phyloP scores from a whole-genome alignment of 2,113 vertebrate species.

The Andinoacara biseriatus region DNA sequence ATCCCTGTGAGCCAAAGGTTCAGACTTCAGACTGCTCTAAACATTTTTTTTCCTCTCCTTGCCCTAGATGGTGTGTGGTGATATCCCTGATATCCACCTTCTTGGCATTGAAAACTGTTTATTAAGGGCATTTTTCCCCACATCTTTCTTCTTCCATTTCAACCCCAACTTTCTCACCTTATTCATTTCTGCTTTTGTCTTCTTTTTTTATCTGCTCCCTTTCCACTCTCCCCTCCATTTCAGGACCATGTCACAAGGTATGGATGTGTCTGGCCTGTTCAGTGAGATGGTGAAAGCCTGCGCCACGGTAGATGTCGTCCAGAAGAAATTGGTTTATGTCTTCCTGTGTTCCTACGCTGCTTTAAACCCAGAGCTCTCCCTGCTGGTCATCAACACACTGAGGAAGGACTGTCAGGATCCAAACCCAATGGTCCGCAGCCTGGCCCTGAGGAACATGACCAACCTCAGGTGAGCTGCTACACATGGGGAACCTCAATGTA shows the following conservation, averaged over 20 bases:
- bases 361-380: constrained; percentile 89
- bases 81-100: too few relatives aligned
- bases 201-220: background rate
- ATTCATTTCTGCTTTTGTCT: background rate
- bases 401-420: constrained; percentile 93
- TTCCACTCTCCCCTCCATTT: background rate
- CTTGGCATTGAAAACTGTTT: too few relatives aligned
- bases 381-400: constrained; percentile 93
- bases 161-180: background rate
- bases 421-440: constrained; percentile 92
- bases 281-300: constrained; percentile 97
- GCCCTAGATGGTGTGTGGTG: too few relatives aligned
- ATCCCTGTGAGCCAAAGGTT: too few relatives aligned
- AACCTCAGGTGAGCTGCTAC: constrained; percentile 83
- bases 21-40: too few relatives aligned
- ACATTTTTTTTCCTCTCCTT: too few relatives aligned
- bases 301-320: constrained; percentile 89
- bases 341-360: constrained; percentile 92
- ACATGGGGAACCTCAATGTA: too few relatives aligned
- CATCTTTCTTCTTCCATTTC: background rate
- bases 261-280: constrained; percentile 90
- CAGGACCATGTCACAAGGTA: constrained; percentile 92
- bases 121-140: background rate
- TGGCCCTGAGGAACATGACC: constrained; percentile 93
- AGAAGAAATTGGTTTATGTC: constrained; percentile 94